Base-by-base conservation (phyloP, 2,113 vertebrate genomes). In the Eulemur rufifrons region DNA sequence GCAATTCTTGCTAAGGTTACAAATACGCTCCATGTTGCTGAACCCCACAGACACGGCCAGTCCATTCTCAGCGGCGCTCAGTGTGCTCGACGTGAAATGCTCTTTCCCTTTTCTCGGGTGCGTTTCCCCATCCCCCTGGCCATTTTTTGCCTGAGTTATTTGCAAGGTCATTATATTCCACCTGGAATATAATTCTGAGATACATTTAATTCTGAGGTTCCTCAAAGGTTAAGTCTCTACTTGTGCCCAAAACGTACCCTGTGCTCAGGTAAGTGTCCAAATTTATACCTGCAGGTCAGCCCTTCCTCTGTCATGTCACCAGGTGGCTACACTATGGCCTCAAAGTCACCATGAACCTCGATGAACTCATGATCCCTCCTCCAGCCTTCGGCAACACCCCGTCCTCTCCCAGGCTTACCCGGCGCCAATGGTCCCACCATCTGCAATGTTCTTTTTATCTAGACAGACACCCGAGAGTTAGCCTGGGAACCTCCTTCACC, bases 401-500 rank as follows among this genome's bases (percentile, higher is more conserved):
- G 39, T n/a, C 12, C 32, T 25, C 25, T 18, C 21, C n/a, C 32
- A 15, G n/a, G 21, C 3, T 15, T 1, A 21, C 23, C 12, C 2
- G 1, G 4, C 5, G 1, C 6, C 50, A 4, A 0, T 3, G 34
- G n/a, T 3, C 4, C 9, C 27, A 12, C 2, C 27, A 5, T 3
- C 37, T 3, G 2, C 68, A 6, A 0, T 14, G 6, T 47, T 52
- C 50, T 14, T 52, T 1, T 71, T 64, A 68, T 66, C 34, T 0
- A 4, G 23, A 32, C 2, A 6, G 6, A 76, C 32, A 45, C n/a
- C 12, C 7, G 14, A 12, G 12, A n/a, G 5, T 10, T 45, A 23
- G 17, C 13, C 52, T 66, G 29, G 9, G 6, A 11, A 9, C 27
- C 6, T n/a, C 27, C 39, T 80, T 32, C 59, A 21, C 32, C 32